Evolutionary conservation across 2,888 invertebrate genomes (phyloP).

Genomic region (Monopis laevigella): DNA sequence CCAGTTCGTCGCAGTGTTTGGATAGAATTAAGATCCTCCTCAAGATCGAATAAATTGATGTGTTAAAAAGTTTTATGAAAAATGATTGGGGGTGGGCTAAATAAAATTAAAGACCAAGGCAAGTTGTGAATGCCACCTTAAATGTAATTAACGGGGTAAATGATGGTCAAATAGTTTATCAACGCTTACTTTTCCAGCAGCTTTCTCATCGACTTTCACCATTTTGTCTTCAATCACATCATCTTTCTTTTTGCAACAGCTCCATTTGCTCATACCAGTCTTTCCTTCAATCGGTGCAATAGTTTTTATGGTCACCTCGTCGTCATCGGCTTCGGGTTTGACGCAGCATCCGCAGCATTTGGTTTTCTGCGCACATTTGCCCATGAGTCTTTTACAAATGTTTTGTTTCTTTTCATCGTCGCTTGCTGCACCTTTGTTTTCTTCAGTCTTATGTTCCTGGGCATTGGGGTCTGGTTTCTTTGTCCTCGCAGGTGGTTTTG

Average conservation of each 20-base stretch:
- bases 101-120: too few species aligned
- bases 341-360: slow-evolving; percentile 61
- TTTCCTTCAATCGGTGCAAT: slow-evolving; percentile 23
- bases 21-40: too few species aligned
- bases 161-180: too few species aligned
- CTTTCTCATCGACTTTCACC: slow-evolving; percentile 38
- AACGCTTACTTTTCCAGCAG: slow-evolving; percentile 56
- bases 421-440: slow-evolving; percentile 21
- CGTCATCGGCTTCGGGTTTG: slow-evolving; percentile 35
- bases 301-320: slow-evolving; percentile 22
- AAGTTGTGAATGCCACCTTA: too few species aligned
- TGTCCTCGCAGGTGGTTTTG: slow-evolving; percentile 49
- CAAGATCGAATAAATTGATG: too few species aligned
- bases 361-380: slow-evolving; percentile 37
- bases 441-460: slow-evolving; percentile 29
- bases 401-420: slow-evolving; percentile 34
- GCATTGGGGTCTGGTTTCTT: slow-evolving; percentile 19
- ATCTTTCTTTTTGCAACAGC: slow-evolving; percentile 48
- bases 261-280: slow-evolving; percentile 40
- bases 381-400: slow-evolving; percentile 44
- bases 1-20: too few species aligned
- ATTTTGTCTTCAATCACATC: slow-evolving; percentile 34
- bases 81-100: too few species aligned
- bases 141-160: too few species aligned
- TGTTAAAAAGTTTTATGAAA: too few species aligned